These are phyloP conservation scores for Nomia melanderi DNA, from an alignment of 1,140 invertebrate species.

Conservation along the genomic window DNA sequence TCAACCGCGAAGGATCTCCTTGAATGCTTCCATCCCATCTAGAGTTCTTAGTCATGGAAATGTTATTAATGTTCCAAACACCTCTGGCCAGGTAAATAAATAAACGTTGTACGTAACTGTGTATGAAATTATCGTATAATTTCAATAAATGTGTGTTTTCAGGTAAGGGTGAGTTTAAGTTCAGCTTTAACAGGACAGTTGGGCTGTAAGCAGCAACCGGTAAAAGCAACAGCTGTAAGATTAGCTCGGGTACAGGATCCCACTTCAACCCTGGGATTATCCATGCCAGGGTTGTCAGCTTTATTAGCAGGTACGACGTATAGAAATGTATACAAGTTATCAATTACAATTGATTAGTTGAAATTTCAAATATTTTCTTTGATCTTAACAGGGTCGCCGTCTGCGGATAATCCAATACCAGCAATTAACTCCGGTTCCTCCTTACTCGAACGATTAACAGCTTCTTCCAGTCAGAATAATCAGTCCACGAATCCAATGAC, in stretches of 20 bases:
- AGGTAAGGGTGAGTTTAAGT: slow-evolving; percentile 77
- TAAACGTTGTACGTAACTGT: background rate
- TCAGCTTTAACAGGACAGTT: slow-evolving; percentile 76
- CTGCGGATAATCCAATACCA: slow-evolving; percentile 83
- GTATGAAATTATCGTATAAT: background rate
- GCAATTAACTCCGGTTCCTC: slow-evolving; percentile 82
- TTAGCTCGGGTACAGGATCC: slow-evolving; percentile 77
- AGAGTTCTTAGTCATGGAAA: slow-evolving; percentile 78
- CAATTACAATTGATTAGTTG: background rate
- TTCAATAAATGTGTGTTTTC: slow-evolving; percentile 17
- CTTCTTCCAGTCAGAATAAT: slow-evolving; percentile 78
- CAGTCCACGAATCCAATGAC: slow-evolving; percentile 81
- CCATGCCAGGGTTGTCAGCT: slow-evolving; percentile 81
- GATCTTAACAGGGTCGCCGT: slow-evolving; percentile 79
- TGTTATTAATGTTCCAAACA: slow-evolving; percentile 77
- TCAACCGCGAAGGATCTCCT: slow-evolving; percentile 75
- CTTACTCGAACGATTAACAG: slow-evolving; percentile 82
- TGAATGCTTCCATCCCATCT: slow-evolving; percentile 76
- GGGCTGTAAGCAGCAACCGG: slow-evolving; percentile 75
- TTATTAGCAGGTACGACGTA: slow-evolving; percentile 78
- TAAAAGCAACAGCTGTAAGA: slow-evolving; percentile 78
- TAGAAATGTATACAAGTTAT: background rate
- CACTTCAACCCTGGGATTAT: slow-evolving; percentile 78
- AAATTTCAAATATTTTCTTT: background rate
- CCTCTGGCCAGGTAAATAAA: slow-evolving; percentile 74